Percentiles rank a stretch among this genome's conserved stretches.
These are phyloP conservation scores for Drosophila kepulauana DNA, from an alignment of 1,140 invertebrate species.

Conservation along the genomic window DNA sequence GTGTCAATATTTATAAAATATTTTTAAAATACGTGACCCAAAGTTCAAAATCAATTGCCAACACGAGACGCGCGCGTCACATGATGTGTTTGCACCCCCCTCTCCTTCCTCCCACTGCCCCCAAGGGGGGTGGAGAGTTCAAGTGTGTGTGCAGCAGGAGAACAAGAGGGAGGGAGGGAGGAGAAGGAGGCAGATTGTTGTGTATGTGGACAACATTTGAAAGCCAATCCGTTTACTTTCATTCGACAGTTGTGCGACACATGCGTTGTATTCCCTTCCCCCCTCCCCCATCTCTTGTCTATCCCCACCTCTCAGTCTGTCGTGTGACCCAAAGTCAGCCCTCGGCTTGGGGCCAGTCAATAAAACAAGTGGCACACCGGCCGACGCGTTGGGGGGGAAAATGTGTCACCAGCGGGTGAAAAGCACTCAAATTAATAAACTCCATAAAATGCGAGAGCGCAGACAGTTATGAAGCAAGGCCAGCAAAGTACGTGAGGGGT, in stretches of 20 bases:
- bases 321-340: neutral
- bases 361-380: conserved; percentile 66
- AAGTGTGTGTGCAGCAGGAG: neutral
- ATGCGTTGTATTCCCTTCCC: conserved; percentile 56
- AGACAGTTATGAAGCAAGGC: conserved; percentile 75
- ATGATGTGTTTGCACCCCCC: conserved; percentile 36
- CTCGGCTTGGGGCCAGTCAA: conserved; percentile 58
- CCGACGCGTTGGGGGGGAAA: conserved; percentile 17
- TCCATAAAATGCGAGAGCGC: conserved; percentile 79
- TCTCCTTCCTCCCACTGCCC: too few relatives aligned
- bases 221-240: conserved; percentile 80
- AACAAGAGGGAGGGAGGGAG: neutral
- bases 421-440: conserved; percentile 83
- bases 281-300: neutral
- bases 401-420: conserved; percentile 72
- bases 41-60: conserved; percentile 76
- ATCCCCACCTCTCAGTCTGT: too few relatives aligned
- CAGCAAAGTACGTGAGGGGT: neutral
- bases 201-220: conserved; percentile 53
- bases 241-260: conserved; percentile 78
- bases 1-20: conserved; percentile 82
- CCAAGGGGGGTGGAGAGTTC: neutral
- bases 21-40: conserved; percentile 77
- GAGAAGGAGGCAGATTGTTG: neutral
- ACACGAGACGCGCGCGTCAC: conserved; percentile 53